Percentiles rank a stretch among this genome's conserved stretches.
These are phyloP conservation scores for Pasiphila rectangulata DNA, from an alignment of 2,888 invertebrate genomes.

Conservation along the genomic window DNA sequence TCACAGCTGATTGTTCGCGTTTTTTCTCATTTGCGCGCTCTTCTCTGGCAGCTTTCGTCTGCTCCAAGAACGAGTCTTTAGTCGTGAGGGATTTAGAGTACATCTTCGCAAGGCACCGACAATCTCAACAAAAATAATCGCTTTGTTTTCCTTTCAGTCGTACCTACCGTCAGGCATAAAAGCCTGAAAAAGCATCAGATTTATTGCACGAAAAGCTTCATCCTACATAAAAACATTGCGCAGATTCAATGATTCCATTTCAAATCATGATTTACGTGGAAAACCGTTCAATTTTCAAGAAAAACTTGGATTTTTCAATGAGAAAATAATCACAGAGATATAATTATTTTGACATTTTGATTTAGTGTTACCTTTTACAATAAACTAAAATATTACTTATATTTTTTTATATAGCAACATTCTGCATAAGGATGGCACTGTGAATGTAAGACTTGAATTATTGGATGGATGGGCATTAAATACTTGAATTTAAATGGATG, in stretches of 20 bases:
- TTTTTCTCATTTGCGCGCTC: constrained; percentile 93
- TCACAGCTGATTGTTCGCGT: constrained; percentile 86
- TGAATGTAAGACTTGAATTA: no score
- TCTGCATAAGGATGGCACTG: no score
- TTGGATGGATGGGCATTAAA: no score
- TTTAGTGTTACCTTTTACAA: constrained; percentile 29
- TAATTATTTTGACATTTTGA: constrained; percentile 45
- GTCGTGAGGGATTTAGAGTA: constrained; percentile 75
- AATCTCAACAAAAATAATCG: constrained; percentile 31
- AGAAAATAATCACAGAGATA: constrained; percentile 32
- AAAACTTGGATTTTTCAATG: constrained; percentile 32
- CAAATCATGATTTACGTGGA: constrained; percentile 40
- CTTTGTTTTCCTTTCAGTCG: constrained; percentile 59
- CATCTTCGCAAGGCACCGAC: constrained; percentile 49
- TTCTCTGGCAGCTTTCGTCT: constrained; percentile 94
- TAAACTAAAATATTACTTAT: no score
- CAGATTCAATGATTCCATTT: constrained; percentile 21
- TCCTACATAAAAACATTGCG: constrained; percentile 23
- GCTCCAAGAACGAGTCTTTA: constrained; percentile 91
- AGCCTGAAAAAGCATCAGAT: constrained; percentile 27
- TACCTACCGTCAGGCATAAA: constrained; percentile 49
- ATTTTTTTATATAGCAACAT: neutral
- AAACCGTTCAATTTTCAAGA: constrained; percentile 28
- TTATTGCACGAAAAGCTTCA: constrained; percentile 34
- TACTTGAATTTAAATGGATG: no score